Base-by-base conservation (phyloP, 2,797 vertebrate genomes). In the Chloroceryle amazona region DNA sequence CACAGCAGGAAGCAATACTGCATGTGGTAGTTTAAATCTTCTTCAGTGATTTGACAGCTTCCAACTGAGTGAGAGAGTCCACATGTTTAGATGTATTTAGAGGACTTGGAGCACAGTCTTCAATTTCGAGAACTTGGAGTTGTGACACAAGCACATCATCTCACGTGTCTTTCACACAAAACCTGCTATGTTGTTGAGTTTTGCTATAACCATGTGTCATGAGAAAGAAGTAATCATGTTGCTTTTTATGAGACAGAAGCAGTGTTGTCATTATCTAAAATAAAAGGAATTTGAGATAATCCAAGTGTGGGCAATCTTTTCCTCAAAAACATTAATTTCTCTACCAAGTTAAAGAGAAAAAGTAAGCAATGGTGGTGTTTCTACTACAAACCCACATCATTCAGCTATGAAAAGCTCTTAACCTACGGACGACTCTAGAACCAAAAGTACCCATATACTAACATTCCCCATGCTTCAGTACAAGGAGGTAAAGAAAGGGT, bases 31-130 rank as follows among this genome's bases (percentile, higher is more conserved):
- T 72, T 94, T 89, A 93, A 87, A 85, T 81, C 46, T 73, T 92
- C 67, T 91, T 90, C 67, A 63, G 51, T 71, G 74, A 85, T 73
- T 89, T 97, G 95, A 89, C 92, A 95, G 47, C 76, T 90, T 96
- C 95, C 89, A 82, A 62, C 83, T 1, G 86, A 80, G 92, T 67
- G 61, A 78, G 55, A 84, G 54, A 79, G 52, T 76, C 47, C 88
- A 60, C 28, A 47, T 25, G 18, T 75, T 88, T 71, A 81, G 41
- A 86, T n/a, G 39, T 16, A 82, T 94, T 94, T 95, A 89, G 63
- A 89, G 58, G 81, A 79, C 83, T 71, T 84, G 70, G 26, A 86
- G 54, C 10, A 31, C 28, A 81, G 73, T 7, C 28, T 92, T 65
- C 1, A 2, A 22, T 49, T 82, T 78, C 61, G 78, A 60, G 74